Evolutionary conservation across 2,888 invertebrate genomes (phyloP), one percentile per base, ranked within the genome.

Genomic region (Mesorhabditis spiculigera): DNA sequence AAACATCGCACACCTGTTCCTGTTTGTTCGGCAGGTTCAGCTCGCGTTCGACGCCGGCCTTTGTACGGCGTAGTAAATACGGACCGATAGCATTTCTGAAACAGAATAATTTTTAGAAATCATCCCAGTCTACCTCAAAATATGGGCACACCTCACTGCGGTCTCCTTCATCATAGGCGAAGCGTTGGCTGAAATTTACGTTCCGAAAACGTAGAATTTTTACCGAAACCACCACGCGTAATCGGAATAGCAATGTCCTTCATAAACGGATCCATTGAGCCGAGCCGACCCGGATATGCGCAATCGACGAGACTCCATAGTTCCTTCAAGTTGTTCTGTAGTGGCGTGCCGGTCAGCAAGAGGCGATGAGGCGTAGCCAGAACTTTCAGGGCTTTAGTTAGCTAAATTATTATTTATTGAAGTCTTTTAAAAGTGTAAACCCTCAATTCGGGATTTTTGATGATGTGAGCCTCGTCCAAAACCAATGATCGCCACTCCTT

Each of bases 261-360:
- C 88, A 92, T 90, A 87, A 94, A 94, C 44, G 91, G 91, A 74
- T 90, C 90, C 76, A 94, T 88, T 10, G 92, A 92, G 0, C 95
- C 95, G 68, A 95, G 88, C 86, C 94, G 91, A 0, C 94, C 93
- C 3, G 95, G 94, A 86, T 92, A 91, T 82, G 95, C 91, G 86
- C 95, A 96, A 87, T 96, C 95, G 88, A 95, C 93, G 16, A 95
- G 88, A 10, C 93, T 92, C 92, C 95, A 95, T 13, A 95, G 88
- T 79, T 89, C 95, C 81, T 92, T 92, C 71, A 95, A 88, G 81
- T 93, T 93, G 86, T 95, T 95, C 87, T 95, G 95, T 90, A 95
- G 91, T 0, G 95, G 95, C 67, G 94, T 93, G 1, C 95, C 95
- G 43, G 93, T 93, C 66, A 95, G 89, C 72, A 95, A 90, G 50